Evolutionary conservation across 2,113 vertebrate genomes (phyloP), one percentile per base, ranked within the genome.

Genomic region (Benitochromis conjunctus): DNA sequence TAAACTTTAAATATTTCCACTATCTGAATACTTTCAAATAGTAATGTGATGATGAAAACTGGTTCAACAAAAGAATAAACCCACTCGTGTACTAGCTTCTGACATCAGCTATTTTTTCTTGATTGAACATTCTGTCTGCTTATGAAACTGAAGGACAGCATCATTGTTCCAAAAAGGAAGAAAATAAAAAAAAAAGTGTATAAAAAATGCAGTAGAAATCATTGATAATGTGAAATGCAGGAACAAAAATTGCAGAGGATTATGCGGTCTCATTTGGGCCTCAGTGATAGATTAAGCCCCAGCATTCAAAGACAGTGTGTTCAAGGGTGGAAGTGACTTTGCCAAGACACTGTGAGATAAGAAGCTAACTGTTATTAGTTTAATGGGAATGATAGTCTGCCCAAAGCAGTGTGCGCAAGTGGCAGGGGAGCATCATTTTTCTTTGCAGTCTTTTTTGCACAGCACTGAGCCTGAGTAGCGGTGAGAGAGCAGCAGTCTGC

Each of bases 271-370:
- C 80, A 86, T 91, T 92, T 87, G 79, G 81, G 84, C 85, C 81
- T 84, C 29, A 24, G 86, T 84, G 89, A 92, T 79, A 86, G 89
- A 94, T 91, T 88, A 94, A 92, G 57, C 86, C 82, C 80, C 34
- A 11, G 79, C 54, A 87, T 90, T 93, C 81, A 92, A 89, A 92
- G 81, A 87, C 86, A 87, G 81, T 89, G 88, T 87, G 90, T 94
- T 95, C 85, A 87, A 91, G 90, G 91, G 88, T 90, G 86, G 92
- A 93, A 92, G 89, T 94, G 93, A 94, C 94, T 94, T 95, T 92
- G 94, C 89, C 84, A 53, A 93, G 93, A 91, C 91, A 90, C 83
- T 88, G 89, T 53, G 86, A 93, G 94, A 94, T 95, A 95, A 94
- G 92, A 87, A 89, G 92, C 92, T 88, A 92, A 92, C 91, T 86